These are phyloP conservation scores for Sciurus carolinensis DNA, from an alignment of 2,797 vertebrate genomes.

Conservation along the genomic window DNA sequence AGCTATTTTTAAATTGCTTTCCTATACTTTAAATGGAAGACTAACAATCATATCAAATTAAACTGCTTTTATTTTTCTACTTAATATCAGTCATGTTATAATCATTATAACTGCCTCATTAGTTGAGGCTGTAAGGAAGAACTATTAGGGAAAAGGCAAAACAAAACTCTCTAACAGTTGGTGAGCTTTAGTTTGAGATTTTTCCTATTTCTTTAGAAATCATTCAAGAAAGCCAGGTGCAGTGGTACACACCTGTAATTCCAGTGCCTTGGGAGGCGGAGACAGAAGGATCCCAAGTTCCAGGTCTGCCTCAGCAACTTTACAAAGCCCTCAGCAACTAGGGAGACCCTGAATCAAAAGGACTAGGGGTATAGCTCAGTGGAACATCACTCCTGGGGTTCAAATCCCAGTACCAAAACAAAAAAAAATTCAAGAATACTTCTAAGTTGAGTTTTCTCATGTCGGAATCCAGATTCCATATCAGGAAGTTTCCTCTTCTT, in stretches of 20 bases:
- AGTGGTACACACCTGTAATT: too few species aligned
- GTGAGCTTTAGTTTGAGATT: neutral
- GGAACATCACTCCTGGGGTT: too few species aligned
- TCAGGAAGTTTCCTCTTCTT: neutral
- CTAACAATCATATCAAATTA: conserved; percentile 20
- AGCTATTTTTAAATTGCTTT: conserved; percentile 41
- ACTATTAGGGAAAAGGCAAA: too few species aligned
- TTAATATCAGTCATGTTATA: neutral
- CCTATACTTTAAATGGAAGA: neutral
- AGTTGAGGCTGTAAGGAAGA: neutral
- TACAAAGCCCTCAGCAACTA: too few species aligned
- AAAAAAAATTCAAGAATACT: neutral
- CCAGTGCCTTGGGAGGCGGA: too few species aligned
- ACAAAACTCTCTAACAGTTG: neutral
- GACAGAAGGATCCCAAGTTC: too few species aligned
- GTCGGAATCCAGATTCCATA: neutral
- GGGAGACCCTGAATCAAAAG: too few species aligned
- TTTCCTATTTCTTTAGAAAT: neutral
- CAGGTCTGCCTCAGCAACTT: too few species aligned
- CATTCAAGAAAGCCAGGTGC: neutral
- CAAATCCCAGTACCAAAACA: too few species aligned
- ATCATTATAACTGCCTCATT: neutral
- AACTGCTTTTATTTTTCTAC: conserved; percentile 21
- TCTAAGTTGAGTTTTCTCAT: neutral
- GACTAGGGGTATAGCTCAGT: too few species aligned